Base-by-base conservation (phyloP, 2,113 vertebrate genomes). In the Hiodon alosoides region DNA sequence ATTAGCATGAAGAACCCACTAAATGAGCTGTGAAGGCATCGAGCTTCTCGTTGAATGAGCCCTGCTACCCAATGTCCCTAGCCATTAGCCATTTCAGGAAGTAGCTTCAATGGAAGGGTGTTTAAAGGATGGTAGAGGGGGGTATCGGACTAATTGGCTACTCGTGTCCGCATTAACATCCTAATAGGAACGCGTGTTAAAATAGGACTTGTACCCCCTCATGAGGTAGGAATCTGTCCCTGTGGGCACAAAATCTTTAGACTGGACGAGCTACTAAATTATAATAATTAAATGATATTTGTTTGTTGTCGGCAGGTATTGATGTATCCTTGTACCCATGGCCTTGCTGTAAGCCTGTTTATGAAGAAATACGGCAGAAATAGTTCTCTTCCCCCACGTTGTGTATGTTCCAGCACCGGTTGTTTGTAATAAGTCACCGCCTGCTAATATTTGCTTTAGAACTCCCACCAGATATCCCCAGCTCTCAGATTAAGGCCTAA, bases 161-260 rank as follows among this genome's bases (percentile, higher is more conserved):
- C 48, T 74, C 84, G 87, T 50, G 76, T 83, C 76, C 86, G 81
- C 87, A 87, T 90, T 90, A 89, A 90, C 87, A 87, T 91, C 91
- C 89, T 90, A 90, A 90, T 88, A 89, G 89, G 88, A 85, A 87
- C 74, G 85, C 85, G 72, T 75, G 83, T 77, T 85, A 87, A 52
- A 87, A 89, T 88, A 83, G 90, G 84, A 87, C 85, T 91, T 91
- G 31, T 87, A 87, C 90, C 90, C 82, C 9, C 78, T 64, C 85
- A 73, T 87, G 86, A 90, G 89, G 52, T 93, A 93, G 91, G 91
- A 92, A 92, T 90, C 90, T 90, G 88, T 89, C 89, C 90, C 72
- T 10, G 90, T 90, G 91, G 90, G 90, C 91, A 90, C 91, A 89
- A 91, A 89, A 91, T 90, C 90, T 89, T 83, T 80, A 87, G 86